These are phyloP conservation scores for Onchidella celtica DNA, from an alignment of 2,888 invertebrate genomes.

Conservation along the genomic window DNA sequence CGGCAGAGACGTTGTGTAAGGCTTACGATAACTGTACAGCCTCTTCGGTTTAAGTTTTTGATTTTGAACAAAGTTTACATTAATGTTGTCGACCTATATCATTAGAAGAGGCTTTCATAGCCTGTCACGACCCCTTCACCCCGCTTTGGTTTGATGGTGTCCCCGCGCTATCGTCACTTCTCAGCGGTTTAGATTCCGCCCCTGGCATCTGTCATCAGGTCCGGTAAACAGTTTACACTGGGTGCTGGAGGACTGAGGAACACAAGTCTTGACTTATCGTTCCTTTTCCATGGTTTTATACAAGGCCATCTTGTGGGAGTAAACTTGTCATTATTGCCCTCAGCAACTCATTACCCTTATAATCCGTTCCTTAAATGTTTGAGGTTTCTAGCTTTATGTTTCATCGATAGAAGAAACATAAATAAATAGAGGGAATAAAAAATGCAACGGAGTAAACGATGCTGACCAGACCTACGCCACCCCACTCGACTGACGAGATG, in stretches of 20 bases:
- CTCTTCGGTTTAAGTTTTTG: too few relatives aligned
- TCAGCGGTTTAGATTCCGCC: conserved; percentile 42
- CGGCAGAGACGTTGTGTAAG: too few relatives aligned
- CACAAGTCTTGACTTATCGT: conserved; percentile 31
- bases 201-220: conserved; percentile 12
- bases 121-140: conserved; percentile 29
- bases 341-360: conserved; percentile 30
- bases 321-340: conserved; percentile 24
- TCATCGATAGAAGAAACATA: background rate
- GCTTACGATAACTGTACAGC: too few relatives aligned
- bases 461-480: conserved; percentile 4
- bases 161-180: conserved; percentile 41
- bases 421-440: background rate
- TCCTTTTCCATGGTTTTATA: conserved; percentile 17
- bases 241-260: conserved; percentile 9
- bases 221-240: conserved; percentile 40
- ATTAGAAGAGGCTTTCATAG: conserved; percentile 26
- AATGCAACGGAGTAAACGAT: conserved; percentile 1
- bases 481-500: too few relatives aligned
- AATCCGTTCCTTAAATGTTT: conserved; percentile 19
- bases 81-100: too few relatives aligned
- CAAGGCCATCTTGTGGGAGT: conserved; percentile 12
- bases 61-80: too few relatives aligned
- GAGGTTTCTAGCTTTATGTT: conserved; percentile 3
- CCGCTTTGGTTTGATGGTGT: conserved; percentile 41